A percentile compares a stretch with the other conserved stretches of the same genome.
Conservation (phyloP, 2,113 vertebrate genomes). For the Lepidothrix coronata region DNA sequence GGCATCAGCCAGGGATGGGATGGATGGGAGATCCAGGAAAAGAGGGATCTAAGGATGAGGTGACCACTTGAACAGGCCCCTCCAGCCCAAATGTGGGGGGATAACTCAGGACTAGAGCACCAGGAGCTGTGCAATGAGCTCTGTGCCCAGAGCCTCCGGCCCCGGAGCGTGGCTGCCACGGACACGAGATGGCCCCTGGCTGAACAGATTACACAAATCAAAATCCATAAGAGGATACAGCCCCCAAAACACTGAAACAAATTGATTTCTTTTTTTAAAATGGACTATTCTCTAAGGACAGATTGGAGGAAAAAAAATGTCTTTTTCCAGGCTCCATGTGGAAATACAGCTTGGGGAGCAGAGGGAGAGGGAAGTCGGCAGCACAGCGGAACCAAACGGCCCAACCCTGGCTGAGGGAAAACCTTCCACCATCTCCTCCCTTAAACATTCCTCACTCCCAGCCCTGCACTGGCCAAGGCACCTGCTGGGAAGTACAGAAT, state of each 20-base stretch:
- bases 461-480: not conserved
- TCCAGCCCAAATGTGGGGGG: not conserved
- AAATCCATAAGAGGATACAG: not conserved
- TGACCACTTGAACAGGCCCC: not conserved
- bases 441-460: not conserved
- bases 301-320: fast-evolving
- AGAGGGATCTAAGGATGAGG: not conserved
- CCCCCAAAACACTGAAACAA: not conserved
- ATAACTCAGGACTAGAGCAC: fast-evolving
- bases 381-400: not conserved
- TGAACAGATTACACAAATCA: not conserved
- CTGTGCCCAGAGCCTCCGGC: not conserved
- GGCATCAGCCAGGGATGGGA: not conserved
- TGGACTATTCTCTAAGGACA: not conserved
- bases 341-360: not conserved
- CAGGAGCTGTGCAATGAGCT: fast-evolving
- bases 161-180: fast-evolving
- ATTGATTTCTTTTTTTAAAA: not conserved
- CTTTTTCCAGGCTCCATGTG: not conserved
- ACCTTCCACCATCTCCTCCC: not conserved
- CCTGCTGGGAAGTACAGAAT: fast-evolving
- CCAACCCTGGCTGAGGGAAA: not conserved
- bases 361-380: not conserved
- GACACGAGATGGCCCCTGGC: not conserved
- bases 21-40: not conserved